Percentiles rank a stretch among this genome's conserved stretches.
Conservation (phyloP, 2,113 vertebrate species). For the Alethe diademata region DNA sequence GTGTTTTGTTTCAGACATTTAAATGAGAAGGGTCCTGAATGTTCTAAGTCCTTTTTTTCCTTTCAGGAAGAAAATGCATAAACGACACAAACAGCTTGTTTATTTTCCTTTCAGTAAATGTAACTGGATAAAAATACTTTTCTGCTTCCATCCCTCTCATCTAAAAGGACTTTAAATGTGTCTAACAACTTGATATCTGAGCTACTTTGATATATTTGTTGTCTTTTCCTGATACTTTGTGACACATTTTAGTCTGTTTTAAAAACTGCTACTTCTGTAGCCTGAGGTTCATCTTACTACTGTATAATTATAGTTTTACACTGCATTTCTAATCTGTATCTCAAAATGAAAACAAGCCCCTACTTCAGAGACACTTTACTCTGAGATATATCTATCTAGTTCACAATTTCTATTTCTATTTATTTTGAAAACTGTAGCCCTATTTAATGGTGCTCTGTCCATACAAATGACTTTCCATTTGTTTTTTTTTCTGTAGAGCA, state of each 20-base stretch:
- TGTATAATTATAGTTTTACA: neutral
- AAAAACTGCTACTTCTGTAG: neutral
- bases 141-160: neutral
- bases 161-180: neutral
- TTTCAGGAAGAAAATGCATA: conserved; percentile 54
- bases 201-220: neutral
- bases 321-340: neutral
- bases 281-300: neutral
- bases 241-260: accelerated
- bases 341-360: neutral
- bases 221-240: neutral
- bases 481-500: neutral
- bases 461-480: neutral
- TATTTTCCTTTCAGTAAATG: neutral
- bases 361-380: neutral
- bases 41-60: conserved; percentile 32
- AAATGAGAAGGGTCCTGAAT: conserved; percentile 65
- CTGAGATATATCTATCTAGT: neutral
- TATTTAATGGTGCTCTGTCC: neutral
- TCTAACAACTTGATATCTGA: neutral
- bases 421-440: neutral
- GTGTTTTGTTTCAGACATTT: conserved; percentile 48
- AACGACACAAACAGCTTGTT: neutral
- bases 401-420: neutral
- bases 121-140: neutral